These are phyloP conservation scores for Chelon auratus DNA, from an alignment of 2,797 vertebrate genomes.

Conservation along the genomic window DNA sequence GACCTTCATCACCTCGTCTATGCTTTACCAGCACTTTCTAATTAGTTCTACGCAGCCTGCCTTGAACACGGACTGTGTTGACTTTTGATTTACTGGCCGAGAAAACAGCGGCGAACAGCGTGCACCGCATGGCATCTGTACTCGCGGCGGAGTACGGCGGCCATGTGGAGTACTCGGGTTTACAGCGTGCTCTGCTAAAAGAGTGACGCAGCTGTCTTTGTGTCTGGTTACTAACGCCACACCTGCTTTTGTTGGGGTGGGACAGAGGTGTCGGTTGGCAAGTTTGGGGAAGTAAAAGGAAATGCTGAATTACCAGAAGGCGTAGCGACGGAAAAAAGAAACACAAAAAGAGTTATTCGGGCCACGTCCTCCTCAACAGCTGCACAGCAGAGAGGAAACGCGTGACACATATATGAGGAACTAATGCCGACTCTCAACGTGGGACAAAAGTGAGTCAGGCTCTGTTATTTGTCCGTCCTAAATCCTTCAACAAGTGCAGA, in stretches of 20 bases:
- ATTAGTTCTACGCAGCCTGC: slow-evolving; percentile 43
- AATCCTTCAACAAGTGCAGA: slow-evolving; percentile 7
- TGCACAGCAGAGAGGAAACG: too few species aligned
- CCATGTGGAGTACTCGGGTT: too few species aligned
- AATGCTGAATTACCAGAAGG: background rate
- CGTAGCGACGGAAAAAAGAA: background rate
- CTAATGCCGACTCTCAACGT: background rate
- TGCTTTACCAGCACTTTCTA: slow-evolving; percentile 20
- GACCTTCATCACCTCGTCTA: background rate
- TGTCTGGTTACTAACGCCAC: background rate
- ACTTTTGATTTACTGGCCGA: background rate
- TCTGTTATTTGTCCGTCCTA: background rate
- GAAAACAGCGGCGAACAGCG: too few species aligned
- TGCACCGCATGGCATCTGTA: too few species aligned
- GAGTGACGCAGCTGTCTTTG: background rate
- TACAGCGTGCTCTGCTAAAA: too few species aligned
- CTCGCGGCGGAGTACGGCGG: too few species aligned
- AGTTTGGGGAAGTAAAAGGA: slow-evolving; percentile 14
- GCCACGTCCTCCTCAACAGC: background rate
- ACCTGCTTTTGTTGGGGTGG: background rate
- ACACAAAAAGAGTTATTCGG: rapidly evolving
- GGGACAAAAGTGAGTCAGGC: background rate
- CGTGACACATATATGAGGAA: background rate
- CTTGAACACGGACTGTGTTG: slow-evolving; percentile 9
- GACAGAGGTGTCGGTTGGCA: background rate